phyloP scores from a whole-genome alignment of 2,113 vertebrate species.

The Marcusenius ussheri region DNA sequence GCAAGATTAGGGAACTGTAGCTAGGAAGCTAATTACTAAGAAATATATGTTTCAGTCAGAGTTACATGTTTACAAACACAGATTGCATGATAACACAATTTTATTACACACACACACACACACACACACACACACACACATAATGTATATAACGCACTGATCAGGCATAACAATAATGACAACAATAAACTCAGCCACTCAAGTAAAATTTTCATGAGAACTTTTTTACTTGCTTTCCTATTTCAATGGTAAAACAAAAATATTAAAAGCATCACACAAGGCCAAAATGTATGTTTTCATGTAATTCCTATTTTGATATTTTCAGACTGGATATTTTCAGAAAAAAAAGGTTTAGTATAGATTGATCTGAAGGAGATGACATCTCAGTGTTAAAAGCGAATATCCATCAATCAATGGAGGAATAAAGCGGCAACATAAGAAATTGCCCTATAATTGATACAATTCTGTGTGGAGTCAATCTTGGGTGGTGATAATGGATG shows the following conservation, averaged over 20 bases:
- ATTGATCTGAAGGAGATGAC: background rate
- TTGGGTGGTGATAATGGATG: slow-evolving; percentile 12
- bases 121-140: no score
- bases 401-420: background rate
- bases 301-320: background rate
- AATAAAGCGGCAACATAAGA: background rate
- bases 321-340: background rate
- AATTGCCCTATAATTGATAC: slow-evolving; percentile 15
- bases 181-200: background rate
- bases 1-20: background rate
- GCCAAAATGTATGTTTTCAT: background rate
- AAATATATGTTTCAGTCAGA: background rate
- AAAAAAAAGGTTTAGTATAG: background rate
- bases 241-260: background rate
- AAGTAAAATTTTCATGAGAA: background rate
- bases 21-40: background rate
- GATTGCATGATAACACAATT: background rate
- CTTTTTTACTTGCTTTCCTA: background rate
- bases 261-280: background rate
- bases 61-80: background rate
- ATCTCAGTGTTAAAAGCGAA: background rate
- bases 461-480: slow-evolving; percentile 16
- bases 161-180: background rate
- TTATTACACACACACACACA: background rate
- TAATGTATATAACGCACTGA: background rate